Percentiles rank a stretch among this genome's conserved stretches.
These are phyloP conservation scores for Lophius americanus DNA, from an alignment of 2,797 vertebrate species.

Conservation along the genomic window DNA sequence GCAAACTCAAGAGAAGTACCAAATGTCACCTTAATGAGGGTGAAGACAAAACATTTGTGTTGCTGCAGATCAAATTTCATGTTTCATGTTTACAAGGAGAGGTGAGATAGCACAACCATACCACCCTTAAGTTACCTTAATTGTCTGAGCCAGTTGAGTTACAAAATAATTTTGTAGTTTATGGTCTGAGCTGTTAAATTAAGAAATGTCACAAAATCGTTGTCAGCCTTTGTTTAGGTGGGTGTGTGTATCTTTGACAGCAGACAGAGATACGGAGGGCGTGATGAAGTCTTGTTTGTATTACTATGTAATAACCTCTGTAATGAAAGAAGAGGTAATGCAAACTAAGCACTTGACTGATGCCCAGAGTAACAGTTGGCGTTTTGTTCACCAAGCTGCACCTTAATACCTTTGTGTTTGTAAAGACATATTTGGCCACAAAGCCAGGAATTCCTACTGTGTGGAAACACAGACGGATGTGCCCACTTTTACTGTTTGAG, in stretches of 20 bases:
- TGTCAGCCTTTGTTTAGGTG: neutral
- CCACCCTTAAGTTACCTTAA: neutral
- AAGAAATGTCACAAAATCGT: neutral
- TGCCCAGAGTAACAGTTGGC: neutral
- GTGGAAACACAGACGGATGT: conserved; percentile 18
- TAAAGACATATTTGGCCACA: conserved; percentile 20
- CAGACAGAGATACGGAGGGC: too few species aligned
- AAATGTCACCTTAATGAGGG: conserved; percentile 1
- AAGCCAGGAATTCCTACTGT: conserved; percentile 28
- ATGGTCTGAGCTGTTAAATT: too few species aligned
- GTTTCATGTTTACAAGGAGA: neutral
- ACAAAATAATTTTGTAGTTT: too few species aligned
- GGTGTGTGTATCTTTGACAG: neutral
- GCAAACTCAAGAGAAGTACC: neutral
- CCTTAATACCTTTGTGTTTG: conserved; percentile 32
- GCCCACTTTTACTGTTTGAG: conserved; percentile 1
- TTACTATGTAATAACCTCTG: conserved; percentile 15
- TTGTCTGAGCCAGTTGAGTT: neutral
- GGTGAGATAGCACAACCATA: neutral
- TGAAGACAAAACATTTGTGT: conserved; percentile 1
- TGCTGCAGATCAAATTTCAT: conserved; percentile 25
- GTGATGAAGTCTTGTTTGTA: neutral
- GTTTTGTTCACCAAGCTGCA: conserved; percentile 26
- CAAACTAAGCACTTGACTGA: neutral
- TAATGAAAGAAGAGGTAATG: neutral